Percentiles rank a stretch among this genome's conserved stretches.
phyloP scores from a whole-genome alignment of 1,140 invertebrate species.

The Bombus soroeensis region DNA sequence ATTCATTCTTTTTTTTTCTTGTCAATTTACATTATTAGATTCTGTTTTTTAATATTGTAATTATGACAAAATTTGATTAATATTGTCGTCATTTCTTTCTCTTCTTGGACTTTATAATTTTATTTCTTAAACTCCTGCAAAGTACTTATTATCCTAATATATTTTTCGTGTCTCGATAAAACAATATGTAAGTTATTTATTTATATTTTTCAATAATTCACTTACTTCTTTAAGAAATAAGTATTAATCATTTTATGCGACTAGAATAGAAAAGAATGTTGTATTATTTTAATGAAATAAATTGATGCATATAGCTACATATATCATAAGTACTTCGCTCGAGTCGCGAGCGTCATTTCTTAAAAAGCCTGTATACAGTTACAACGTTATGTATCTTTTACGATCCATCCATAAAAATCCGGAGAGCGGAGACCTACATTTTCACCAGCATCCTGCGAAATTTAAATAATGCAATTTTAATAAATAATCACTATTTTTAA shows the following conservation, averaged over 20 bases:
- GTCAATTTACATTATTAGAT: no score
- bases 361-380: neutral
- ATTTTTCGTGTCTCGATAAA: no score
- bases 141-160: no score
- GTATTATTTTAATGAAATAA: neutral
- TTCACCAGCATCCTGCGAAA: neutral
- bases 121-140: no score
- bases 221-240: neutral
- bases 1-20: no score
- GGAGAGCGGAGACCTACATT: slow-evolving; percentile 8
- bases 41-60: no score
- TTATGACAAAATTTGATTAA: neutral
- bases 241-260: neutral
- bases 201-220: neutral
- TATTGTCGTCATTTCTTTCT: neutral
- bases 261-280: neutral
- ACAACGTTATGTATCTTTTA: neutral
- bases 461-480: slow-evolving; percentile 13
- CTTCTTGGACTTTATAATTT: neutral
- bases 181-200: no score
- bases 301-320: neutral
- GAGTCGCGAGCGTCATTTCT: neutral
- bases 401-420: neutral
- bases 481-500: slow-evolving; percentile 5
- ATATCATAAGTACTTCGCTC: neutral